phyloP scores from a whole-genome alignment of 1,140 invertebrate species.

The Thaumetopoea pityocampa region DNA sequence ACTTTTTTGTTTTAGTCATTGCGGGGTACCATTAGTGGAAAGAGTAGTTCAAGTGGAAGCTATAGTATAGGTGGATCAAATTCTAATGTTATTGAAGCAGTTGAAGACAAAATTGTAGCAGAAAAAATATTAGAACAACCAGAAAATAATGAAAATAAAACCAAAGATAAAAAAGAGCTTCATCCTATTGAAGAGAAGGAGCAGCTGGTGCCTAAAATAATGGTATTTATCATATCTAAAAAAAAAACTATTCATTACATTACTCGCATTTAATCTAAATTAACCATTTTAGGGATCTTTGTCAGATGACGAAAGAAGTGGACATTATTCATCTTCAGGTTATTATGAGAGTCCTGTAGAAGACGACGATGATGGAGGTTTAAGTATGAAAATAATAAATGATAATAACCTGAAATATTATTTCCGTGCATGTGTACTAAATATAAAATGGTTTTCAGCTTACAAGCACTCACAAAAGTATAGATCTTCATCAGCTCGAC shows the following conservation, averaged over 20 bases:
- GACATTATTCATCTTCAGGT: slow-evolving; percentile 85
- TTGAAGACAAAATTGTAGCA: slow-evolving; percentile 39
- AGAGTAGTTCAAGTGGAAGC: slow-evolving; percentile 81
- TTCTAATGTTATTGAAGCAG: slow-evolving; percentile 68
- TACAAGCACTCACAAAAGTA: slow-evolving; percentile 75
- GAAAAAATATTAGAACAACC: slow-evolving; percentile 43
- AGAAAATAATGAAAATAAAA: slow-evolving; percentile 45
- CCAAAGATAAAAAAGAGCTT: slow-evolving; percentile 34
- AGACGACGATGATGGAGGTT: slow-evolving; percentile 76
- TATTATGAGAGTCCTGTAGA: slow-evolving; percentile 87
- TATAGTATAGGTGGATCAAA: slow-evolving; percentile 79
- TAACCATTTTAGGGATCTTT: slow-evolving; percentile 69
- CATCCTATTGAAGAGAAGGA: slow-evolving; percentile 40
- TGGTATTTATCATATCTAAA: slow-evolving; percentile 27
- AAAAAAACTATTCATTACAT: too few relatives aligned
- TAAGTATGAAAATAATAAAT: slow-evolving; percentile 65
- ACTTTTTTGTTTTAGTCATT: slow-evolving; percentile 19
- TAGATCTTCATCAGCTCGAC: slow-evolving; percentile 57
- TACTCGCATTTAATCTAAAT: too few relatives aligned
- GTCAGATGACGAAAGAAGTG: slow-evolving; percentile 82
- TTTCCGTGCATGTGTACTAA: too few relatives aligned
- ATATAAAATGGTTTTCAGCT: slow-evolving; percentile 40
- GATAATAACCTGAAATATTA: too few relatives aligned
- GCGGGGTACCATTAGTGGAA: slow-evolving; percentile 68
- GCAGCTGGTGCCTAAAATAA: slow-evolving; percentile 56